Conservation (phyloP, 2,113 vertebrate genomes). For the Trematocara macrostoma region DNA sequence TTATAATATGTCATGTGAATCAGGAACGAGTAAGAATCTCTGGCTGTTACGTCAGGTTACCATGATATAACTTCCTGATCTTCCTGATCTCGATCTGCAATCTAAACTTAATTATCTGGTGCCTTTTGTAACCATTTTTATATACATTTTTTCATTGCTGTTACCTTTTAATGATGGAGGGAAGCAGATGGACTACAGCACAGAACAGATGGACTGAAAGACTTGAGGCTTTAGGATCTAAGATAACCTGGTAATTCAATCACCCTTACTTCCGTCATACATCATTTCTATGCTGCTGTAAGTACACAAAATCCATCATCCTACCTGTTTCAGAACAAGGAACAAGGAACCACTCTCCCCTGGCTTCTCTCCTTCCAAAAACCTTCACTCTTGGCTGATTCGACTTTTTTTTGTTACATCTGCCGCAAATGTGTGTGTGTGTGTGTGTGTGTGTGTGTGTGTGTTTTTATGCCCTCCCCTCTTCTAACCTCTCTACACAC, state of each 20-base stretch:
- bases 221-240: neutral
- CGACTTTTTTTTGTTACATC: neutral
- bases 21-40: neutral
- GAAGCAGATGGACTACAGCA: neutral
- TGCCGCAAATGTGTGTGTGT: neutral
- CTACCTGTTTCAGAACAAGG: constrained; percentile 34
- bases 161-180: neutral
- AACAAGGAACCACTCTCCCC: neutral
- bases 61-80: neutral
- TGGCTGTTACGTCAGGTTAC: neutral
- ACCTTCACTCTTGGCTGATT: constrained; percentile 10
- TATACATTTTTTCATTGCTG: neutral
- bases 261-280: neutral
- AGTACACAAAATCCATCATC: neutral
- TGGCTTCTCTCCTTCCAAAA: neutral
- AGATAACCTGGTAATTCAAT: neutral
- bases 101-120: neutral
- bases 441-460: neutral
- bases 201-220: neutral
- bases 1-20: neutral
- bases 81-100: neutral
- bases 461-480: neutral
- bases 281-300: neutral
- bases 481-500: neutral
- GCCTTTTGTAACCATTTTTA: neutral